Conservation (phyloP, 2,888 invertebrate species). For the Pteria penguin region DNA sequence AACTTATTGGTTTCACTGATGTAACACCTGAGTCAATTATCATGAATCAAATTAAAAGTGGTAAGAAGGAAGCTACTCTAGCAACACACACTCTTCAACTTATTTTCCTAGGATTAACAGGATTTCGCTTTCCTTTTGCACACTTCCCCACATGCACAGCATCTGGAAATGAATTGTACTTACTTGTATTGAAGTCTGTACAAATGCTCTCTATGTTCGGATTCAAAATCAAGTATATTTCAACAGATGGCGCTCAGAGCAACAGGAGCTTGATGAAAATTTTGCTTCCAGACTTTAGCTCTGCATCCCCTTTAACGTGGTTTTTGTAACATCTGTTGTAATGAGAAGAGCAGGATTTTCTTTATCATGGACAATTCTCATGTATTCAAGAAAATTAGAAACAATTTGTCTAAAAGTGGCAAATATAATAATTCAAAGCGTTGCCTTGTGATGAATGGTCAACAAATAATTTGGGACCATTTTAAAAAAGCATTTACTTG, state of each 20-base stretch:
- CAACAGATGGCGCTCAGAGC: conserved; percentile 49
- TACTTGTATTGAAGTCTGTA: conserved; percentile 44
- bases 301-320: conserved; percentile 24
- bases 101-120: conserved; percentile 44
- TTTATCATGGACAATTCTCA: conserved; percentile 43
- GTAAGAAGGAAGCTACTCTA: conserved; percentile 23
- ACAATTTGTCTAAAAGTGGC: conserved; percentile 48
- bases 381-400: conserved; percentile 44
- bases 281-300: conserved; percentile 31
- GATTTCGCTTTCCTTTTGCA: conserved; percentile 50
- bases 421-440: neutral
- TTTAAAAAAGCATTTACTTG: conserved; percentile 42
- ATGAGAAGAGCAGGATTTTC: neutral
- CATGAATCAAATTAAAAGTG: conserved; percentile 26
- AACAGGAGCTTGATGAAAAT: conserved; percentile 43
- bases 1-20: conserved; percentile 45
- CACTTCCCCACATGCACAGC: conserved; percentile 45
- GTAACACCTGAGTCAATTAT: conserved; percentile 24
- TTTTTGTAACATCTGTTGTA: conserved; percentile 19
- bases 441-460: conserved; percentile 11
- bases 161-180: conserved; percentile 34
- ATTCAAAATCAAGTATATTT: conserved; percentile 45
- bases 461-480: conserved; percentile 41
- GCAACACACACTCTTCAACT: conserved; percentile 44
- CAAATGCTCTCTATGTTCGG: conserved; percentile 31